Evolutionary conservation across 2,797 vertebrate genomes (phyloP).

Genomic region (Falco biarmicus): DNA sequence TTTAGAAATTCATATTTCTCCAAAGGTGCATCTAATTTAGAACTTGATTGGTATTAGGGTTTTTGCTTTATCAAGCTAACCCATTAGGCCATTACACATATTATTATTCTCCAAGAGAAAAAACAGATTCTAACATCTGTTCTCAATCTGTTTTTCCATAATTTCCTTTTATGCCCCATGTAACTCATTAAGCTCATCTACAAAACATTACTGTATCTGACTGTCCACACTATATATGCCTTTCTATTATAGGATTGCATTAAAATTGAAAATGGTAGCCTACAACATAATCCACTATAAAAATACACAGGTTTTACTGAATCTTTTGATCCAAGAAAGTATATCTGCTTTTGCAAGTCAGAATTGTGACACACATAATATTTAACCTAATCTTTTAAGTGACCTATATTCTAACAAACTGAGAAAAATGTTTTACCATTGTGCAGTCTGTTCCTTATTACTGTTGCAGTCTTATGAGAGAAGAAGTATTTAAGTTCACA

Average conservation of each 20-base stretch:
- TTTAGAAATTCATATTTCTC: background rate
- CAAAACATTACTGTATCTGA: background rate
- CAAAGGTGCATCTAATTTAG: slow-evolving; percentile 1
- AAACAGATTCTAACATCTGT: slow-evolving; percentile 15
- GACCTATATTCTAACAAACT: background rate
- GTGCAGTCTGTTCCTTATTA: background rate
- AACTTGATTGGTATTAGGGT: background rate
- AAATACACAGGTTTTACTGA: background rate
- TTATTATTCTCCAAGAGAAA: background rate
- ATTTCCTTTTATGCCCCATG: slow-evolving; percentile 36
- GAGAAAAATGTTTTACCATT: background rate
- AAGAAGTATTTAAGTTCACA: background rate
- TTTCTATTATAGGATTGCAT: background rate
- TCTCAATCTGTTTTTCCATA: background rate
- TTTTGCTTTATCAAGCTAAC: slow-evolving; percentile 21
- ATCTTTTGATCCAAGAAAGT: background rate
- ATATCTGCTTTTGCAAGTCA: background rate
- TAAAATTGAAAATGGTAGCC: background rate
- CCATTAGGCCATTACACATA: background rate
- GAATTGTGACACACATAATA: background rate
- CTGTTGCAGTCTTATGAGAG: background rate
- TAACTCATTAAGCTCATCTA: slow-evolving; percentile 24
- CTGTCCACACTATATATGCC: background rate
- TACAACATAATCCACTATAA: background rate
- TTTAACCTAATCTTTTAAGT: background rate